Base-by-base conservation (phyloP, 1,140 invertebrate species). In the Drosophila kikkawai region DNA sequence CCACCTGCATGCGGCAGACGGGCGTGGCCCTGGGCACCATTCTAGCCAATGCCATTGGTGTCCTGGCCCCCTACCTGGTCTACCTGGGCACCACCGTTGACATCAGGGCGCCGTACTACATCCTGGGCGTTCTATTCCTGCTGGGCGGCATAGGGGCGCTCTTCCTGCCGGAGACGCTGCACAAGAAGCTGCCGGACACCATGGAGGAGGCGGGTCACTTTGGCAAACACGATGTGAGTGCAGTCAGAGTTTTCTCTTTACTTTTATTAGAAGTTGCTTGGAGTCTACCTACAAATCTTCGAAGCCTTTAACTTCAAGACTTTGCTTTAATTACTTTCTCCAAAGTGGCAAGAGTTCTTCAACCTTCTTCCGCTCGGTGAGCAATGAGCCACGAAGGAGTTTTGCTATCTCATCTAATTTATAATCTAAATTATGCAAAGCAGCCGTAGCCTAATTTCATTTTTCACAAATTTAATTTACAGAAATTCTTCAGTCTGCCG, bases 31-130 rank as follows among this genome's bases (percentile, higher is more conserved):
- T 96, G 70, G 94, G 95, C 45, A 94, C 94, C 73, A 94, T 95
- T 55, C 88, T 95, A 44, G 94, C 94, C 12, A 95, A 94, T 81
- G 84, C 93, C 22, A 93, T 95, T 37, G 94, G 94, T 53, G 95
- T 95, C 13, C 60, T 96, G 11, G 95, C 95, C 0, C 96, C 97
- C 0, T 97, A 96, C 82, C 93, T 97, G 42, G 94, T 96, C 6
- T 95, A 96, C 83, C 92, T 96, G 92, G 96, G 82, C 17, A 87
- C 82, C 39, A 88, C 81, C 7, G 82, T 85, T 15, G 82, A 94
- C 81, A 91, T 91, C 51, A 93, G 84, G 83, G 94, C 92, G 48
- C 93, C 96, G 91, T 95, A 95, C 56, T 93, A 94, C 65, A 93
- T 95, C 45, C 93, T 95, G 91, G 91, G 93, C 13, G 90, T 93